Conservation (phyloP, 2,113 vertebrate genomes). For the Osmerus eperlanus region DNA sequence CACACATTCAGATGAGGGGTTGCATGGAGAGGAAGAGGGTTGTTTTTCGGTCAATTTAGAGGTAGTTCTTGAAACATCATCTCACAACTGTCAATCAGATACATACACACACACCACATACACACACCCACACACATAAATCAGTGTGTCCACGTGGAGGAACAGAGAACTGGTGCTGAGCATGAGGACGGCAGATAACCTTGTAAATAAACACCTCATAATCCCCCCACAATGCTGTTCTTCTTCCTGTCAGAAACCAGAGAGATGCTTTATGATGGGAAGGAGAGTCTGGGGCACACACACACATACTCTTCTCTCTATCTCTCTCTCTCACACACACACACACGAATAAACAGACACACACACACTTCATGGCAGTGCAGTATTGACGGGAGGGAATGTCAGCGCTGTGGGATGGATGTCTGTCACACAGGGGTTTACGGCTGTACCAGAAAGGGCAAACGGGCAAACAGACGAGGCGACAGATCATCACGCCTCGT, state of each 20-base stretch:
- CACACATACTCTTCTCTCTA: constrained; percentile 21
- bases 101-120: too few relatives aligned
- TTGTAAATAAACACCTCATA: constrained; percentile 33
- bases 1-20: too few relatives aligned
- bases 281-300: not conserved
- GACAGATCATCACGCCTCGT: constrained; percentile 59
- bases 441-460: constrained; percentile 48
- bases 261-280: constrained; percentile 27
- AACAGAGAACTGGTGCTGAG: too few relatives aligned
- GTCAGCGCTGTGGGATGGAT: constrained; percentile 53
- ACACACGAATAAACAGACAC: not conserved
- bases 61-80: too few relatives aligned
- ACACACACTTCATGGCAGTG: constrained; percentile 7
- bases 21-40: too few relatives aligned
- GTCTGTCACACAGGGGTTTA: constrained; percentile 46
- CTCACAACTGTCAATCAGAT: too few relatives aligned
- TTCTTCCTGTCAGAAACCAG: constrained; percentile 29
- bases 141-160: too few relatives aligned
- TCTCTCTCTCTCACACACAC: not conserved
- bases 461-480: constrained; percentile 49
- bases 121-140: too few relatives aligned
- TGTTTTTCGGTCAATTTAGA: too few relatives aligned
- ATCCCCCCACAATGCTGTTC: constrained; percentile 15
- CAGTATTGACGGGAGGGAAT: constrained; percentile 12
- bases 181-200: not conserved